phyloP scores from a whole-genome alignment of 2,113 vertebrate genomes.

The Sigmodon hispidus region DNA sequence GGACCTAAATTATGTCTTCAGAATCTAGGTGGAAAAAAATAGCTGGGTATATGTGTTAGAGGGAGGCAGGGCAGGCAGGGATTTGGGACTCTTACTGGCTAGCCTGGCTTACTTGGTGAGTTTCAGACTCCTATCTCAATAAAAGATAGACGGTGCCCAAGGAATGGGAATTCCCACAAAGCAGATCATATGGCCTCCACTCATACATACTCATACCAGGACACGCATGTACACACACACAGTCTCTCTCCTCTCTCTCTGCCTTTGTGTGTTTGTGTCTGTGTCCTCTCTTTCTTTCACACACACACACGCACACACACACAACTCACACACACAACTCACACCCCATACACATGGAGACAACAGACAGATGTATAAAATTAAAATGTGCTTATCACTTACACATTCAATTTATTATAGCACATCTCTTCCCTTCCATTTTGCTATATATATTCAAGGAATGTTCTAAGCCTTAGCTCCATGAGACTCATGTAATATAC shows the following conservation, averaged over 20 bases:
- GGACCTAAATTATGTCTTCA: not conserved
- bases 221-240: not conserved
- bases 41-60: not conserved
- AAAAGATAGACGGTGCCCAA: not conserved
- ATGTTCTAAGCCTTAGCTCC: not conserved
- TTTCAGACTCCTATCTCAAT: not conserved
- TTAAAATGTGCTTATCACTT: not conserved
- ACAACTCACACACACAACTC: not conserved
- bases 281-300: too few relatives aligned
- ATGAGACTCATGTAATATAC: not conserved
- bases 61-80: not conserved
- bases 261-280: too few relatives aligned
- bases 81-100: not conserved
- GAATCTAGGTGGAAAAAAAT: not conserved
- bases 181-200: too few relatives aligned
- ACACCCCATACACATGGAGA: not conserved
- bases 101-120: not conserved
- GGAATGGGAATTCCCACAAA: not conserved
- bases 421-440: too few relatives aligned
- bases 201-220: not conserved
- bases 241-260: too few relatives aligned
- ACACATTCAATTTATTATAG: not conserved
- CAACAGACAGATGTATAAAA: rapidly evolving
- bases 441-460: not conserved
- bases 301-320: not conserved